These are phyloP conservation scores for Lophotis ruficrista DNA, from an alignment of 2,113 vertebrate species.

Conservation along the genomic window DNA sequence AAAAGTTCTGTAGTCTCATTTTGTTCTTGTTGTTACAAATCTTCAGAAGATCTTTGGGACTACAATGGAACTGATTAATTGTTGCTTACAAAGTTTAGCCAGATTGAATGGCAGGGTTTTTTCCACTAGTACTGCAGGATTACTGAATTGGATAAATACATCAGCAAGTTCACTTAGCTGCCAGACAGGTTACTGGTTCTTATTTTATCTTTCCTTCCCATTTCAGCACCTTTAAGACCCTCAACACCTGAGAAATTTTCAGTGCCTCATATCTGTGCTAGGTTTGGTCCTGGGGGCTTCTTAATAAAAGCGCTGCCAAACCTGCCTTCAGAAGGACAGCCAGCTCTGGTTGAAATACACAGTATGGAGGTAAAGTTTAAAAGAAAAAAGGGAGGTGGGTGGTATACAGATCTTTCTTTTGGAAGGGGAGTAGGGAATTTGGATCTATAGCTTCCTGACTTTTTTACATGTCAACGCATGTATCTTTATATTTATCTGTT, in stretches of 20 bases:
- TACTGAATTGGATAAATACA: not conserved
- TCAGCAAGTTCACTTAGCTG: not conserved
- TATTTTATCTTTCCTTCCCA: not conserved
- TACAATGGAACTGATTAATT: not conserved
- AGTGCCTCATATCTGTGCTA: constrained; percentile 89
- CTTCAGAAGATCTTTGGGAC: not conserved
- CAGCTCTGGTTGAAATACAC: constrained; percentile 92
- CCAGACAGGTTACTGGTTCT: not conserved
- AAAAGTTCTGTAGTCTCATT: not conserved
- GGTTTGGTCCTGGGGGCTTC: constrained; percentile 93
- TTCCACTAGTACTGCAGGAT: not conserved
- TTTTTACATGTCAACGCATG: rapidly evolving
- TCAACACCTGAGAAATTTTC: constrained; percentile 92
- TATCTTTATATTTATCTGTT: not conserved
- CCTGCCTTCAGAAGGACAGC: constrained; percentile 95
- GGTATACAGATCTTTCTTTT: not conserved
- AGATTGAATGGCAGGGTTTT: not conserved
- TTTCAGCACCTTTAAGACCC: constrained; percentile 88
- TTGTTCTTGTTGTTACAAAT: not conserved
- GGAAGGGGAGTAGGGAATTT: not conserved
- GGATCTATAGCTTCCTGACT: not conserved
- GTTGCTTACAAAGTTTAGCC: not conserved
- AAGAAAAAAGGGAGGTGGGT: not conserved
- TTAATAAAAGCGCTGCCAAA: constrained; percentile 91
- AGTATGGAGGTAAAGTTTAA: constrained; percentile 87